Evolutionary conservation across 2,888 invertebrate genomes (phyloP), one percentile per base, ranked within the genome.

Genomic region (Tineola bisselliella): DNA sequence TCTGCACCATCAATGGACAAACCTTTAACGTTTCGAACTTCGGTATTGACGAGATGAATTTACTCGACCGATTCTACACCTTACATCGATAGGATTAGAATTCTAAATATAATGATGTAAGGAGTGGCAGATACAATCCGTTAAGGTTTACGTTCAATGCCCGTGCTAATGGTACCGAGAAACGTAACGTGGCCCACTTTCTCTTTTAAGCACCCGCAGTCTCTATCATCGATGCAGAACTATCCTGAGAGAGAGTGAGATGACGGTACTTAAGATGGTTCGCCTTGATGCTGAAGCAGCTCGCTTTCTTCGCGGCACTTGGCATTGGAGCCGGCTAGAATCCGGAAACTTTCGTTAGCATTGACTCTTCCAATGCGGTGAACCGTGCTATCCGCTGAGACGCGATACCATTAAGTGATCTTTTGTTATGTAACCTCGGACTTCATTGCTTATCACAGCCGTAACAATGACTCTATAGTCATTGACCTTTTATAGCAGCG

Each of bases 101-200:
- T 59, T 61, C 18, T 33, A 18, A 62, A 31, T 62, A 15, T 13
- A 57, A 60, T 48, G 31, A 48, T n/a, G 18, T 12, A n/a, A 57
- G 11, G 0, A 1, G 11, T 57, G 43, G 43, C 15, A 19, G 75
- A 76, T 78, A 69, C 71, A 75, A 76, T 76, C 74, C 77, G 71
- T 74, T 79, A 77, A 75, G 77, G 80, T 82, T 81, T 79, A 81
- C 82, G 84, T 84, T 81, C 84, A 81, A 81, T 81, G 84, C 79
- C 80, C 83, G 78, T 79, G 81, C 73, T 83, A 84, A 86, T 86
- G 79, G 81, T 79, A 83, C 74, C 77, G 79, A 79, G 84, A 81
- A 86, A 84, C 86, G 76, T 83, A 87, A 81, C 83, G 76, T 86
- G 86, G 84, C 87, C 86, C 86, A 86, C 87, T 87, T 87, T 87